Evolutionary conservation across 1,140 invertebrate genomes (phyloP).

Genomic region (Formica exsecta): DNA sequence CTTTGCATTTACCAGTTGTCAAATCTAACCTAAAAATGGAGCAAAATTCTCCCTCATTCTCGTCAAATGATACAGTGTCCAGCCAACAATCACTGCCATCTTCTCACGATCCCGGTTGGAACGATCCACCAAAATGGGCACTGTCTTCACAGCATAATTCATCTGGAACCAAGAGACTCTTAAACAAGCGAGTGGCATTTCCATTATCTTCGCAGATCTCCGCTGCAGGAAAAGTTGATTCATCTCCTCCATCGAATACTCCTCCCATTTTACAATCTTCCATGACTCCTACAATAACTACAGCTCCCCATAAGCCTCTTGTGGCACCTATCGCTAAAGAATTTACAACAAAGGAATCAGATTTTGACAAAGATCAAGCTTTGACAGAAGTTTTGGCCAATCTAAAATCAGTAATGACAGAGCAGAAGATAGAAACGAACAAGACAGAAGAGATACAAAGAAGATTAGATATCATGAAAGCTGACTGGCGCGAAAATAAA

Average conservation of each 20-base stretch:
- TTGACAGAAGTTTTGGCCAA: slow-evolving; percentile 77
- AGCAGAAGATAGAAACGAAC: slow-evolving; percentile 66
- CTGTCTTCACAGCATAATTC: slow-evolving; percentile 67
- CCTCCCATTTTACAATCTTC: slow-evolving; percentile 71
- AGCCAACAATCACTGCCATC: slow-evolving; percentile 81
- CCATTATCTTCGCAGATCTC: slow-evolving; percentile 77
- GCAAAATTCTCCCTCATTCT: not conserved
- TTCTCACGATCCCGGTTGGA: slow-evolving; percentile 85
- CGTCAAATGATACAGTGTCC: slow-evolving; percentile 65
- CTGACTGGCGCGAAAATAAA: slow-evolving; percentile 85
- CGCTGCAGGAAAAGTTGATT: not conserved
- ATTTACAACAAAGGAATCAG: not conserved
- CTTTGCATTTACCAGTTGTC: no score
- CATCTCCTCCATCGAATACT: slow-evolving; percentile 39
- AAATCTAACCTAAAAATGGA: slow-evolving; percentile 38
- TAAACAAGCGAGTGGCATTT: slow-evolving; percentile 86
- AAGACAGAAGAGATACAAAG: slow-evolving; percentile 82
- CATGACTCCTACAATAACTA: slow-evolving; percentile 64
- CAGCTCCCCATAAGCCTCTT: slow-evolving; percentile 76
- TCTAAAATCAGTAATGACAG: slow-evolving; percentile 76
- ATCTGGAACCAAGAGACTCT: slow-evolving; percentile 76
- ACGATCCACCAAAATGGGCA: slow-evolving; percentile 86
- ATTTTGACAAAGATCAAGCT: slow-evolving; percentile 75
- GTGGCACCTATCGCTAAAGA: slow-evolving; percentile 53
- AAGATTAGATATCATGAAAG: slow-evolving; percentile 82